Evolutionary conservation across 1,140 invertebrate genomes (phyloP), one percentile per base, ranked within the genome.

Genomic region (Dryas iulia): DNA sequence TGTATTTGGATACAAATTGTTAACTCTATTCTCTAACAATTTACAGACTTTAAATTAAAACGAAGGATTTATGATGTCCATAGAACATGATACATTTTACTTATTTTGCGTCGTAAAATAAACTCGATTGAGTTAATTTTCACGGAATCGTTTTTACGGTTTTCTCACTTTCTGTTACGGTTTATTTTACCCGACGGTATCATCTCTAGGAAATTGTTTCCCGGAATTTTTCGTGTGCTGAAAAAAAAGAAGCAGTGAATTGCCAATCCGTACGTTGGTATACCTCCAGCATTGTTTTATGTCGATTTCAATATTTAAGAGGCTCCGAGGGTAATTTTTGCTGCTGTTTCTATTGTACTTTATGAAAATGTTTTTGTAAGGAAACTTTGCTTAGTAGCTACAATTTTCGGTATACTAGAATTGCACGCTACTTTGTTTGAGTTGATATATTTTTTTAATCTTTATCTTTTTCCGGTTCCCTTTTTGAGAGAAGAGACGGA

Each of bases 161-260:
- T 83, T 82, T 71, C 82, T 77, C 84, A 79, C 81, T 83, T 82
- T 80, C 78, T 85, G 86, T 88, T 86, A 82, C 84, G 80, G 78
- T 87, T 90, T 90, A 89, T 84, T 84, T 90, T 74, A 87, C 87
- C 88, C 86, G 59, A 71, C 74, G 87, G 86, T 89, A 83, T 86
- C 88, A 86, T 90, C 77, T 82, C 84, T 79, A 81, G 79, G 74
- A 87, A 88, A 90, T 89, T 88, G 88, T 84, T 87, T 85, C 78
- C 76, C 74, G 73, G 77, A 69, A 69, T 56, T 72, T 75, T 81
- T 76, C 71, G 69, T 64, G 74, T 63, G 70, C 66, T 66, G 63
- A 57, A 61, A 69, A 70, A 76, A 76, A 74, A 73, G 71, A 63
- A 74, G 62, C 69, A 58, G 66, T 75, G 71, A 71, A 77, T 74